These are phyloP conservation scores for Gryllus bimaculatus DNA, from an alignment of 1,140 invertebrate species.

Conservation along the genomic window DNA sequence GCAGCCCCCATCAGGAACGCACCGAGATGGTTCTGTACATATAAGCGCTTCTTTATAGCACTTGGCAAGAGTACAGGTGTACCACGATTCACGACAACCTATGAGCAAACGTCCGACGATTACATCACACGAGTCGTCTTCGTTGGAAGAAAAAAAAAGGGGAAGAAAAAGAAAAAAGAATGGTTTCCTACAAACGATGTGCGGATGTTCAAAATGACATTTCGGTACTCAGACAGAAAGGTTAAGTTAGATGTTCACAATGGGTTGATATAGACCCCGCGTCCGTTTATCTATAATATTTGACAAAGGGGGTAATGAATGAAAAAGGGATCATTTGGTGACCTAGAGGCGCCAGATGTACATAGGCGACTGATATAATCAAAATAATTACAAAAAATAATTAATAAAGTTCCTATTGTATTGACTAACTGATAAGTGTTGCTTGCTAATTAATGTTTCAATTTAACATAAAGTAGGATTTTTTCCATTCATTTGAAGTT, in stretches of 20 bases:
- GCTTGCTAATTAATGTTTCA: no score
- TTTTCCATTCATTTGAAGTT: not conserved
- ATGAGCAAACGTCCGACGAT: not conserved
- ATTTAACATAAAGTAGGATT: not conserved
- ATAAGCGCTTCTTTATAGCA: not conserved
- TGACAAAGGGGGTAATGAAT: no score
- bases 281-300: no score
- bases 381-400: no score
- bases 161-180: not conserved
- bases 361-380: no score
- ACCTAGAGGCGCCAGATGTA: no score
- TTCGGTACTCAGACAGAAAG: not conserved
- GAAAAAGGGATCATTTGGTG: no score
- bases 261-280: no score
- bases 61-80: not conserved
- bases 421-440: no score
- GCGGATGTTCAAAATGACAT: not conserved
- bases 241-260: no score
- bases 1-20: not conserved
- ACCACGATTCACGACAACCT: not conserved
- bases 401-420: no score
- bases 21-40: not conserved
- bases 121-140: not conserved
- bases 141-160: not conserved
- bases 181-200: not conserved